These are phyloP conservation scores for Pempheris klunzingeri DNA, from an alignment of 2,797 vertebrate genomes.

Conservation along the genomic window DNA sequence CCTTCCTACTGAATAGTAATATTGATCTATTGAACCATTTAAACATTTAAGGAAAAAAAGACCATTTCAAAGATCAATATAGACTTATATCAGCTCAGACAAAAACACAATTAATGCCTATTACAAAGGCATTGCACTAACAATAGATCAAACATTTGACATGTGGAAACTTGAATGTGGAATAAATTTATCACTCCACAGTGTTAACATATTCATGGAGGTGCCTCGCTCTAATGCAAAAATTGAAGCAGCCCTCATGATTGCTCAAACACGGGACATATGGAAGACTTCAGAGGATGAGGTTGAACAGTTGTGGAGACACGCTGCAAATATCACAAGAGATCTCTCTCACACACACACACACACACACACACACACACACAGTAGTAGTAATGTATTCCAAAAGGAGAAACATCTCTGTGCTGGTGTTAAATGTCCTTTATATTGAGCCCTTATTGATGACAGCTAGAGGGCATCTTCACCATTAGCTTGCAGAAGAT, in stretches of 20 bases:
- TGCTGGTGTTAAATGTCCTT: constrained; percentile 43
- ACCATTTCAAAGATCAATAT: background rate
- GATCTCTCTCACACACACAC: constrained; percentile 11
- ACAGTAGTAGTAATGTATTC: constrained; percentile 29
- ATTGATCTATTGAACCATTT: background rate
- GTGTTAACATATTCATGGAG: constrained; percentile 67
- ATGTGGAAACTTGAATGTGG: constrained; percentile 52
- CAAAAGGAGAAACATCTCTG: constrained; percentile 28
- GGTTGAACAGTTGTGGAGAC: constrained; percentile 52
- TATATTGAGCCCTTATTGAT: constrained; percentile 34
- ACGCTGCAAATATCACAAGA: constrained; percentile 51
- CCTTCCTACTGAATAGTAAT: background rate
- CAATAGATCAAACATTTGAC: constrained; percentile 35
- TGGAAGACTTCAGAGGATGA: constrained; percentile 65
- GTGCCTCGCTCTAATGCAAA: constrained; percentile 57
- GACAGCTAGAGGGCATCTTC: constrained; percentile 52
- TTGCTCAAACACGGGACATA: constrained; percentile 58
- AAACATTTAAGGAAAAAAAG: constrained; percentile 6
- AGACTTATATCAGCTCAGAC: background rate
- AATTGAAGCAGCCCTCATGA: constrained; percentile 60
- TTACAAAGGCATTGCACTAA: constrained; percentile 2
- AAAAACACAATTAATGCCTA: background rate
- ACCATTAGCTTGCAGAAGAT: constrained; percentile 41
- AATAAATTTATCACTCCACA: constrained; percentile 45
- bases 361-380: constrained; percentile 28